Evolutionary conservation across 2,113 vertebrate genomes (phyloP), one percentile per base, ranked within the genome.

Genomic region (Mesembrinibis cayennensis): DNA sequence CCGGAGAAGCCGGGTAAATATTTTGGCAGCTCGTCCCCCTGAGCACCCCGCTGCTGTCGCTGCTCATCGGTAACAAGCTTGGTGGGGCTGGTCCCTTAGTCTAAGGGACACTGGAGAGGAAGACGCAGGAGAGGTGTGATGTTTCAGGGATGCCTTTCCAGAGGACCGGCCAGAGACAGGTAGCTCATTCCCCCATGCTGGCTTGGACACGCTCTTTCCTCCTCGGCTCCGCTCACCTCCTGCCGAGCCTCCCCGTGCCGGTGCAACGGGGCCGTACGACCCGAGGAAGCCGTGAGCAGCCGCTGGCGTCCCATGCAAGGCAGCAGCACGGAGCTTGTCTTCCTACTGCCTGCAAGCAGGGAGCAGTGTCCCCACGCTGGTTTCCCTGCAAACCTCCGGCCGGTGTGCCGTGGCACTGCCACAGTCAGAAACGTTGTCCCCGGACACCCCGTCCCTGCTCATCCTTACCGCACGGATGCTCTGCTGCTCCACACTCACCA

Each of bases 241-340:
- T 2, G 0, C 27, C 1, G 11, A 36, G 7, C 6, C 20, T 69
- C n/a, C 47, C n/a, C 1, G 6, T 14, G 34, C n/a, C 1, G 0
- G 26, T 26, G 63, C 22, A 4, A 9, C 0, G 8, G 49, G 27
- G 11, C 80, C 5, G 6, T 9, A 2, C 12, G 13, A 7, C 18
- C 55, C 0, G 9, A 50, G 70, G 13, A 26, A 63, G 3, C 59
- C 1, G 3, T 1, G 69, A 61, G 79, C 59, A 88, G 71, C 61
- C 0, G 1, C 88, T 29, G 61, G 44, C 38, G 21, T 34, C 72
- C 86, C 17, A 0, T 2, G n/a, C 4, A 1, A 47, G 8, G 80
- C 56, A 7, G 44, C 72, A 32, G 67, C 72, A 5, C 1, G 0
- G 56, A 52, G 81, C 85, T 56, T 77, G 88, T 56, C 5, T 23